Evolutionary conservation across 2,113 vertebrate genomes (phyloP), one percentile per base, ranked within the genome.

Genomic region (Nicator chloris): DNA sequence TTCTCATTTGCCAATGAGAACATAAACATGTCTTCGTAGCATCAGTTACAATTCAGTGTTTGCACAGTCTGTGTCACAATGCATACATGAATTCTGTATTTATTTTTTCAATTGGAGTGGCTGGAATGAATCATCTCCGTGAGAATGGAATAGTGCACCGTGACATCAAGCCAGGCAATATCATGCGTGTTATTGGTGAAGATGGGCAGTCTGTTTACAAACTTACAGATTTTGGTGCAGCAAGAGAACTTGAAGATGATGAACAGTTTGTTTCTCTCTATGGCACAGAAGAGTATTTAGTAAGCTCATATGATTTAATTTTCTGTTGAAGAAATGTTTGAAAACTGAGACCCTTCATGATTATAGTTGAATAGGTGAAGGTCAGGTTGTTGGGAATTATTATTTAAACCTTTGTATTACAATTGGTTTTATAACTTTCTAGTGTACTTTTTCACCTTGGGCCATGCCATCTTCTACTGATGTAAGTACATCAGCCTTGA

Each of bases 181-280:
- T 99, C 92, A 99, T 99, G 99, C 98, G 99, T 10, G 99, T 99
- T 73, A 99, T 99, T 42, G 99, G 99, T 27, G 99, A 99, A 91
- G 99, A 99, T 8, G 99, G 99, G 6, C 98, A 98, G 45, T 99
- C 99, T 33, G 98, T 99, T 51, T 99, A 99, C 96, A 99, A 99
- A 77, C 98, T 99, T 64, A 99, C 99, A 9, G 99, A 99, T 97
- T 99, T 99, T 18, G 99, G 99, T 37, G 99, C 99, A 7, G 99
- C 99, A 16, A 97, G 99, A 76, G 99, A 99, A 87, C 98, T 99
- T 51, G 99, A 99, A 93, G 99, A 99, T 91, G 99, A 99, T 81
- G 99, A 99, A 82, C 99, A 99, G 87, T 99, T 99, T 93, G 99
- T 99, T 79, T 99, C 99, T 20, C 98, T 99, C n/a, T 99, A 99